Evolutionary conservation across 2,888 invertebrate genomes (phyloP), one percentile per base, ranked within the genome.

Genomic region (Callyntrura guangdongensis): DNA sequence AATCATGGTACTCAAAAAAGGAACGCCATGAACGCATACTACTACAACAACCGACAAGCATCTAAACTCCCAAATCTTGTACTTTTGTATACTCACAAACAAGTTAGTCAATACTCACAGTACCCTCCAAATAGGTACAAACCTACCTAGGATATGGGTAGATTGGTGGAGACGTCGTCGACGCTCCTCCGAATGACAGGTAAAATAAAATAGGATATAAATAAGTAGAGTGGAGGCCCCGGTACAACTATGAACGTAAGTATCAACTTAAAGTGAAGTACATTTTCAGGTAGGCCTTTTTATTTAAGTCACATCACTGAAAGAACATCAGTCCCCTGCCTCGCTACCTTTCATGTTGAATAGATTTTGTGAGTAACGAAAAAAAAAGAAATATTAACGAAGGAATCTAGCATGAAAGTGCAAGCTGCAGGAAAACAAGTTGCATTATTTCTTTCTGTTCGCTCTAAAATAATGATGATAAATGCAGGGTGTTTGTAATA

Each of bases 331-430:
- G 89, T 88, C 84, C 89, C 89, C 88, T 91, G 82, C 86, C 69
- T 85, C 64, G 27, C 79, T 64, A 84, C 79, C 84, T 90, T 90
- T 86, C 86, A 82, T 25, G 27, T 59, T 81, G 82, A 90, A 86
- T 74, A 82, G 74, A 86, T 56, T n/a, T 59, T 14, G 67, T 53
- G 61, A 82, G 72, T 59, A 82, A 82, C 89, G 82, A 88, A 88
- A 83, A 87, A 84, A 88, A 88, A 59, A 56, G 14, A 49, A 87
- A 45, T 67, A 67, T 86, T 69, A 89, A 89, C 59, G 64, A 79
- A 89, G 64, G 89, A 87, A 84, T 91, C 86, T 91, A 45, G 83
- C 88, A 91, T 91, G 87, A 91, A 88, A 87, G 91, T 91, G 91
- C 91, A 91, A 91, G 87, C 87, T 88, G 91, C 91, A 87, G 82